Evolutionary conservation across 2,113 vertebrate species (phyloP), one percentile per base, ranked within the genome.

Genomic region (Jacana jacana): DNA sequence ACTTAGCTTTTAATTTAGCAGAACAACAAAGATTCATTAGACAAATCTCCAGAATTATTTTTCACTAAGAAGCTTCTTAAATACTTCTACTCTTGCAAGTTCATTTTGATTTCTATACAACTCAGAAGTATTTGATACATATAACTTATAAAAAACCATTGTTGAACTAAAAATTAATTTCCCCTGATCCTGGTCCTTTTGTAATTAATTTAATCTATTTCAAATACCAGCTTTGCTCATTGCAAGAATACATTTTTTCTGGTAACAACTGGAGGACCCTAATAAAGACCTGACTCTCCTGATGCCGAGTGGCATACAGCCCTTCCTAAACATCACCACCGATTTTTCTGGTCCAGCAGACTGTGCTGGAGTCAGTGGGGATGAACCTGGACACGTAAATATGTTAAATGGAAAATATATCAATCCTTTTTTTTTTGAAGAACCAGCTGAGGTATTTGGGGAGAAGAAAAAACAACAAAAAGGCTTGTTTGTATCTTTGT

Each of bases 1-100:
- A 95, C 57, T 93, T 93, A 44, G 84, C 66, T 95, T 96, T 91
- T 95, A 96, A 88, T 96, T 94, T 91, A 96, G 51, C 44, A 84
- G 82, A 88, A 80, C 42, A 96, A 91, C 81, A 93, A 80, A 91
- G 76, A 35, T 83, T 91, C 68, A 75, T 94, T 88, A 95, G 80
- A 86, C 61, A 55, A 40, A 66, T 64, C 18, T 64, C 55, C 60
- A 60, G 86, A 73, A 89, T 86, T 73, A 58, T 73, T 35, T 88
- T 88, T 91, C 33, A 55, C 30, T 75, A 48, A 63, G 64, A 88
- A 89, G 22, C 42, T 82, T 77, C 64, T 93, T 83, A 70, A 87
- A 70, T 51, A 48, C 30, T 93, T 96, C 28, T 11, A 60, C 18
- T 84, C 57, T 57, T 79, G 18, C 61, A 84, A 75, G 35, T 81